A percentile compares a stretch with the other conserved stretches of the same genome.
phyloP scores from a whole-genome alignment of 2,113 vertebrate species.

The Hippocampus zosterae region DNA sequence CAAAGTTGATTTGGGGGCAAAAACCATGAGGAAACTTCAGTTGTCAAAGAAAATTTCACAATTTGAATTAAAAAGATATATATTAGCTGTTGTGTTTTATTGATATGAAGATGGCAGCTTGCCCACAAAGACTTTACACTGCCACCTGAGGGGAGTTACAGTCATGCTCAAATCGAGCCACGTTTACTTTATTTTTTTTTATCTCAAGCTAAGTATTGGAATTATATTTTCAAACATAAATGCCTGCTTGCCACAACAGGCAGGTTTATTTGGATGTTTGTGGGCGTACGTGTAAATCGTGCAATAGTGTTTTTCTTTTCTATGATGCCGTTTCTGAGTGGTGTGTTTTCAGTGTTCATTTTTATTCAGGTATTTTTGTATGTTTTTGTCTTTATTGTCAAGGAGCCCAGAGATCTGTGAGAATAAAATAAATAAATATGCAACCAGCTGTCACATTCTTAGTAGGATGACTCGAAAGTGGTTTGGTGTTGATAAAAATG shows the following conservation, averaged over 20 bases:
- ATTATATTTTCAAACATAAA: slow-evolving; percentile 66
- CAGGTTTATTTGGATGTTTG: slow-evolving; percentile 56
- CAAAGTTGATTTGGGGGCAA: neutral
- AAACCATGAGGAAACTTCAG: slow-evolving; percentile 14
- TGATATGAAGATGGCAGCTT: slow-evolving; percentile 51
- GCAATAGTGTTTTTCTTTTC: slow-evolving; percentile 54
- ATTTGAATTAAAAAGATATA: slow-evolving; percentile 27
- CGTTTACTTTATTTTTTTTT: slow-evolving; percentile 71
- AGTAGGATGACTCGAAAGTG: slow-evolving; percentile 15
- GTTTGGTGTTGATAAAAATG: neutral
- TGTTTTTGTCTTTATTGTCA: slow-evolving; percentile 62
- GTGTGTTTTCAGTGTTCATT: slow-evolving; percentile 53
- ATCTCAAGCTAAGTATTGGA: slow-evolving; percentile 51
- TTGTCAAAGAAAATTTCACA: slow-evolving; percentile 13
- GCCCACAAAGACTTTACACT: slow-evolving; percentile 65
- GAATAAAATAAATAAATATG: slow-evolving; percentile 69
- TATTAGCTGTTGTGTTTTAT: slow-evolving; percentile 32
- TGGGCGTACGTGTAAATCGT: slow-evolving; percentile 60
- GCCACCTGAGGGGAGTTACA: slow-evolving; percentile 54
- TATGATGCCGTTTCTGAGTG: slow-evolving; percentile 56
- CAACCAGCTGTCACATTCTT: slow-evolving; percentile 43
- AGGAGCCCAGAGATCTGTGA: slow-evolving; percentile 64
- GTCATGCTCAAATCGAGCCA: slow-evolving; percentile 49
- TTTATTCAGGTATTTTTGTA: slow-evolving; percentile 66
- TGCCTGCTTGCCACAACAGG: slow-evolving; percentile 62